Evolutionary conservation across 2,888 invertebrate genomes (phyloP).

Genomic region (Heliconius hortense): DNA sequence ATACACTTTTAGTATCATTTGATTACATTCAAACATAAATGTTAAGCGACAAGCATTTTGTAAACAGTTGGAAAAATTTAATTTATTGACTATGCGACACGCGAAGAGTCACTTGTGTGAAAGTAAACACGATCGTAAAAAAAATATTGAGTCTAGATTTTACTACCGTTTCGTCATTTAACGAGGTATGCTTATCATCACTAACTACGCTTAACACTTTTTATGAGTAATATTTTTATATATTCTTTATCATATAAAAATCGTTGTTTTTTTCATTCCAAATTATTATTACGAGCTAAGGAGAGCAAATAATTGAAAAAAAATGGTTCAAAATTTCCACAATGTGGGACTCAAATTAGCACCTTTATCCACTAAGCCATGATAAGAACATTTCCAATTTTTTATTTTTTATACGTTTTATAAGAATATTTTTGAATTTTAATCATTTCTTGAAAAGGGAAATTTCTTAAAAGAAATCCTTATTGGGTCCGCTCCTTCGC

Average conservation of each 20-base stretch:
- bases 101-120: background rate
- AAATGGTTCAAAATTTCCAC: too few species aligned
- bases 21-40: background rate
- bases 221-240: background rate
- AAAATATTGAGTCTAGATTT: background rate
- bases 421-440: too few species aligned
- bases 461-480: too few species aligned
- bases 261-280: too few species aligned
- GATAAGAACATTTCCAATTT: too few species aligned
- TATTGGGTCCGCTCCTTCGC: too few species aligned
- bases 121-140: conserved; percentile 11
- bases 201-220: background rate
- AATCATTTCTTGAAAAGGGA: too few species aligned
- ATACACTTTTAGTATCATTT: conserved; percentile 8
- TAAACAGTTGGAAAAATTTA: conserved; percentile 3
- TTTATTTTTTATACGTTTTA: too few species aligned
- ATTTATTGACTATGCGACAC: conserved; percentile 10
- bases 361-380: too few species aligned
- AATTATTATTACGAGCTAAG: too few species aligned
- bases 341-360: too few species aligned
- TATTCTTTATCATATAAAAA: background rate
- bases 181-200: background rate
- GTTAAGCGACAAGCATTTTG: background rate
- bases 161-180: background rate
- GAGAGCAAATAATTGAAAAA: too few species aligned